phyloP scores from a whole-genome alignment of 2,888 invertebrate genomes.

The Scelioninae gen. 2 region DNA sequence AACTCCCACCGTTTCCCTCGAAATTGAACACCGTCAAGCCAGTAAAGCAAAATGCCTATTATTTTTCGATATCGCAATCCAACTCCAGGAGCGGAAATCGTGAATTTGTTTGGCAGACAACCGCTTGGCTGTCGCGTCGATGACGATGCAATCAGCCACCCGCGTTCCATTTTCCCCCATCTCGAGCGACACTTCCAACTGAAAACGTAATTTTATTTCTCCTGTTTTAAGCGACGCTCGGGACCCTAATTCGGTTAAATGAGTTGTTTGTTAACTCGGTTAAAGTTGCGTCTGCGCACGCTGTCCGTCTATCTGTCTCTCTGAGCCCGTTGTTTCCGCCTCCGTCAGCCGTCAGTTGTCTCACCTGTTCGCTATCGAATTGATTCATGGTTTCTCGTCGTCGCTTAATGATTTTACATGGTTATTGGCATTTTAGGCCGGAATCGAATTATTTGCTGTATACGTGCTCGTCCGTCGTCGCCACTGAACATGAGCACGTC shows the following conservation, averaged over 20 bases:
- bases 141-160: slow-evolving; percentile 55
- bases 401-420: slow-evolving; percentile 73
- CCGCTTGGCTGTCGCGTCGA: slow-evolving; percentile 30
- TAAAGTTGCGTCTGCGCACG: slow-evolving; percentile 69
- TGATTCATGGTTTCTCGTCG: slow-evolving; percentile 66
- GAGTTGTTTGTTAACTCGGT: slow-evolving; percentile 75
- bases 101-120: slow-evolving; percentile 51
- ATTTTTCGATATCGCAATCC: slow-evolving; percentile 47
- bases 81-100: slow-evolving; percentile 48
- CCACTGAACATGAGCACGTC: slow-evolving; percentile 36
- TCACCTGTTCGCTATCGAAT: slow-evolving; percentile 61
- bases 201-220: slow-evolving; percentile 73
- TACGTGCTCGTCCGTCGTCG: slow-evolving; percentile 68
- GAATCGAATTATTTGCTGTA: slow-evolving; percentile 74
- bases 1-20: not conserved
- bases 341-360: slow-evolving; percentile 21
- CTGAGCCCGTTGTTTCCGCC: slow-evolving; percentile 37
- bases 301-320: slow-evolving; percentile 57
- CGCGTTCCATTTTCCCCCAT: slow-evolving; percentile 42
- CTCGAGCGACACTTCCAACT: slow-evolving; percentile 59
- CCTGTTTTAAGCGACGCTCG: slow-evolving; percentile 72
- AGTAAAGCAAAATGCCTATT: slow-evolving; percentile 33
- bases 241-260: slow-evolving; percentile 74
- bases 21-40: not conserved
- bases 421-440: slow-evolving; percentile 74